phyloP scores from a whole-genome alignment of 2,113 vertebrate species.

The Pyrgilauda ruficollis region DNA sequence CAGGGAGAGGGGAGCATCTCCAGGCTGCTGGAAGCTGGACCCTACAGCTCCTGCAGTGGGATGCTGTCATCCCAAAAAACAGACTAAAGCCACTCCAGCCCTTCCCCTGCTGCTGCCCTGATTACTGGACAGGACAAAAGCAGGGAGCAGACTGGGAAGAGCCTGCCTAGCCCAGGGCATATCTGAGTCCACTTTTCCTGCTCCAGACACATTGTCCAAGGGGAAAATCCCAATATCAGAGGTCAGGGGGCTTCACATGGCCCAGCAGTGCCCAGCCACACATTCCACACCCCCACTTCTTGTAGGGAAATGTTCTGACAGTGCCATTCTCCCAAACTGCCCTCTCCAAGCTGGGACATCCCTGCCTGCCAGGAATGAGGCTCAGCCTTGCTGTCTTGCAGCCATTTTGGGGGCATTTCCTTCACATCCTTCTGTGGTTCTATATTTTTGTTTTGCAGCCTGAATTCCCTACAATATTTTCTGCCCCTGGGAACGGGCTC shows the following conservation, averaged over 20 bases:
- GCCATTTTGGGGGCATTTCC: neutral
- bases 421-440: neutral
- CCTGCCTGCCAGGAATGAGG: neutral
- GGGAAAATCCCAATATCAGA: neutral
- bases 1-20: neutral
- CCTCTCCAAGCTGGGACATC: neutral
- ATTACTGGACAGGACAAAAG: neutral
- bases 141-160: neutral
- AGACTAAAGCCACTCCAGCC: neutral
- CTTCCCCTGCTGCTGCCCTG: neutral
- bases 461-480: neutral
- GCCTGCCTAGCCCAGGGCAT: neutral
- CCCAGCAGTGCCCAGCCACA: neutral
- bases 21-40: neutral
- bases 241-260: neutral
- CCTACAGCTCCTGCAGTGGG: neutral
- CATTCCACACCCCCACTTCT: neutral
- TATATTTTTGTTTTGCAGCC: neutral
- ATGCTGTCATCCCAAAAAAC: neutral
- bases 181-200: neutral
- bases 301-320: fast-evolving
- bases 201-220: neutral
- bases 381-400: neutral
- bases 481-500: neutral
- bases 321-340: neutral